Conservation (phyloP, 2,113 vertebrate species). For the Hydrolagus affinis region DNA sequence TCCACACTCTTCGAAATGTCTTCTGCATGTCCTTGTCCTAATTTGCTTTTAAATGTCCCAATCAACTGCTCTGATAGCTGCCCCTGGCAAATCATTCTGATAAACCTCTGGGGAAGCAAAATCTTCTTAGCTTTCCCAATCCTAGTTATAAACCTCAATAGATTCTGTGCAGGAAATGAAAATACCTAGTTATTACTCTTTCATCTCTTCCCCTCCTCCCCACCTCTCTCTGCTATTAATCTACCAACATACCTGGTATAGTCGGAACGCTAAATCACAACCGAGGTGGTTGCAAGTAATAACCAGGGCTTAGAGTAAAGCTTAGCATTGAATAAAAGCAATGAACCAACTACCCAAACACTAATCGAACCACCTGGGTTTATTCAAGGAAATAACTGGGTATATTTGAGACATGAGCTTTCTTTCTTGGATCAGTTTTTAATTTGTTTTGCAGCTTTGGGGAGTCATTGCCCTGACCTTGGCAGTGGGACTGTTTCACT, state of each 20-base stretch:
- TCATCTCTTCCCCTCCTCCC: background rate
- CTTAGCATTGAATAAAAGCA: background rate
- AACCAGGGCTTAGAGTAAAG: background rate
- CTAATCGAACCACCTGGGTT: background rate
- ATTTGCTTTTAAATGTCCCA: too few relatives aligned
- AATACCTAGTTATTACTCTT: background rate
- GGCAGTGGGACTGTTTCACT: background rate
- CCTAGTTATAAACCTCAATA: too few relatives aligned
- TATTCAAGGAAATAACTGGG: constrained; percentile 15
- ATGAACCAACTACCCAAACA: background rate
- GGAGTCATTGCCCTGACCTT: constrained; percentile 16
- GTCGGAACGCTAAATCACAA: background rate
- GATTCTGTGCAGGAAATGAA: constrained; percentile 1
- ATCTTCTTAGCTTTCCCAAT: too few relatives aligned
- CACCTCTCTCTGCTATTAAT: background rate
- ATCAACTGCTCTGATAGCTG: too few relatives aligned
- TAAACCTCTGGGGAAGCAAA: too few relatives aligned
- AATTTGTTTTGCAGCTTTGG: background rate
- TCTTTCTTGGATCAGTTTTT: background rate
- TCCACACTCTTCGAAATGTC: too few relatives aligned
- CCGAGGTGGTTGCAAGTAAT: background rate
- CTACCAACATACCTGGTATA: background rate
- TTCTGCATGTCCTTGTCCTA: too few relatives aligned
- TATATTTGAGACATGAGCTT: constrained; percentile 6
- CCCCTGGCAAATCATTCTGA: too few relatives aligned